Conservation (phyloP, 2,888 invertebrate species). For the Drosophila gaucha region DNA sequence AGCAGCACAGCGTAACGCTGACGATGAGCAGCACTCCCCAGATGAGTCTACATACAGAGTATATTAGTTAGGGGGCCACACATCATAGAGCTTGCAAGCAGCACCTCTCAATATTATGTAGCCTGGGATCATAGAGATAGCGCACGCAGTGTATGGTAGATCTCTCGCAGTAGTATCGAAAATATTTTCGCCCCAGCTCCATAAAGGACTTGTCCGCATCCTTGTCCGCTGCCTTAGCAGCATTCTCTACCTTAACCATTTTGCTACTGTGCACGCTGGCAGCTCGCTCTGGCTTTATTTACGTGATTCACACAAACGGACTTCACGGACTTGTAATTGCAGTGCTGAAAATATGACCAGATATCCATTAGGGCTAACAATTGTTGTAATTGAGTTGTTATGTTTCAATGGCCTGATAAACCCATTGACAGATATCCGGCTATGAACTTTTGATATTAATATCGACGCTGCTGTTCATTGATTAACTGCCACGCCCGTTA, state of each 20-base stretch:
- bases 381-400: slow-evolving; percentile 66
- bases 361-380: slow-evolving; percentile 60
- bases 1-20: slow-evolving; percentile 67
- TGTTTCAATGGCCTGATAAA: slow-evolving; percentile 61
- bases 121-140: slow-evolving; percentile 77
- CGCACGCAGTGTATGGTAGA: slow-evolving; percentile 82
- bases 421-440: slow-evolving; percentile 22
- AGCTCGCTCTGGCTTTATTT: slow-evolving; percentile 19
- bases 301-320: background rate
- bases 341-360: background rate
- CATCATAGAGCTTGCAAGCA: background rate
- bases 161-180: slow-evolving; percentile 79
- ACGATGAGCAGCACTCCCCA: slow-evolving; percentile 76
- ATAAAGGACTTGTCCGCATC: slow-evolving; percentile 41
- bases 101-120: slow-evolving; percentile 80
- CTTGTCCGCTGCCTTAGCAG: background rate
- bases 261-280: slow-evolving; percentile 18
- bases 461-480: slow-evolving; percentile 43
- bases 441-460: slow-evolving; percentile 29
- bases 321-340: slow-evolving; percentile 38
- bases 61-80: background rate
- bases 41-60: slow-evolving; percentile 61
- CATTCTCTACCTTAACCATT: slow-evolving; percentile 33
- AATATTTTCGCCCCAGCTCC: slow-evolving; percentile 66
- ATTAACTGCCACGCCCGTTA: slow-evolving; percentile 57